Conservation (phyloP, 2,888 invertebrate species). For the Sarcophaga caerulescens region DNA sequence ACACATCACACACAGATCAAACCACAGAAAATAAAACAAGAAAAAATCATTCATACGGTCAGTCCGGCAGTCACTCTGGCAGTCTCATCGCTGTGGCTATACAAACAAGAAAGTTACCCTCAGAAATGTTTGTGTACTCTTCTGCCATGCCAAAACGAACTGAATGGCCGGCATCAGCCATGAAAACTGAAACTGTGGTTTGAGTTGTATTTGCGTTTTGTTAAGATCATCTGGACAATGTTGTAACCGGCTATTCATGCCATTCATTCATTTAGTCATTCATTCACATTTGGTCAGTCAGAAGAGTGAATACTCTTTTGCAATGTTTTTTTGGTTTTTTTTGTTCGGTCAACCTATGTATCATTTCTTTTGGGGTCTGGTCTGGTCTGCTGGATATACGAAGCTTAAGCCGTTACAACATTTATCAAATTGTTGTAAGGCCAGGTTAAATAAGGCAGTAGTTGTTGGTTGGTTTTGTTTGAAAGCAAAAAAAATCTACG, state of each 20-base stretch:
- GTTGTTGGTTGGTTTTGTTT: not conserved
- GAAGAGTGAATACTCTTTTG: slow-evolving; percentile 48
- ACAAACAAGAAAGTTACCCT: not conserved
- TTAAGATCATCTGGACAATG: slow-evolving; percentile 13
- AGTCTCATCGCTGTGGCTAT: slow-evolving; percentile 39
- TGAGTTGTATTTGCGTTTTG: not conserved
- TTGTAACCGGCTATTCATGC: slow-evolving; percentile 19
- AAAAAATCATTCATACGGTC: slow-evolving; percentile 29
- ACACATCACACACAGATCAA: slow-evolving; percentile 74
- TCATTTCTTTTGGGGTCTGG: not conserved
- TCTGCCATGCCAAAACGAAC: slow-evolving; percentile 1
- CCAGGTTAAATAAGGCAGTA: not conserved
- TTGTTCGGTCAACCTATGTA: not conserved
- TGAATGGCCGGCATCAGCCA: not conserved
- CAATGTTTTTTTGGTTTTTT: not conserved
- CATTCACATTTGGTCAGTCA: not conserved
- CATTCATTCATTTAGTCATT: not conserved
- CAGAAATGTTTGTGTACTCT: not conserved
- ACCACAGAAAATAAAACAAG: slow-evolving; percentile 25
- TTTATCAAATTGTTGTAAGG: slow-evolving; percentile 42
- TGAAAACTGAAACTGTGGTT: slow-evolving; percentile 4
- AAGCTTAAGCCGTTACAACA: slow-evolving; percentile 41
- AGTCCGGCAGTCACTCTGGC: slow-evolving; percentile 41
- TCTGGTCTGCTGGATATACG: not conserved
- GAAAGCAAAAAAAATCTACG: slow-evolving; percentile 40